phyloP scores from a whole-genome alignment of 2,888 invertebrate species.

The Mellilla xanthometata region DNA sequence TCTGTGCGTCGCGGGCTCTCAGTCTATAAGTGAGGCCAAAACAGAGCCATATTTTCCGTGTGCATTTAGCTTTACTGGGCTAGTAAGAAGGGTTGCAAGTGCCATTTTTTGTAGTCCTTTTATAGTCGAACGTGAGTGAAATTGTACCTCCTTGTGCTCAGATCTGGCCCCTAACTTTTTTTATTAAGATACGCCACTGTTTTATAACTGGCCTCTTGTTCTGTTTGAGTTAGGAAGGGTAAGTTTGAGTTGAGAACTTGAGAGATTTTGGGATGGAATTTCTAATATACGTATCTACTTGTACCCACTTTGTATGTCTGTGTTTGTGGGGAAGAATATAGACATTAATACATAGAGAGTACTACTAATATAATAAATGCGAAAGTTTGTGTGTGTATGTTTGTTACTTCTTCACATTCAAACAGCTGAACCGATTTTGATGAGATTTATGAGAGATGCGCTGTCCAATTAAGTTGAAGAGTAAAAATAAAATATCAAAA shows the following conservation, averaged over 20 bases:
- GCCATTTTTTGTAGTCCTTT: constrained; percentile 40
- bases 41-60: constrained; percentile 13
- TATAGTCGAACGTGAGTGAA: constrained; percentile 66
- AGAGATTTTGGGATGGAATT: constrained; percentile 13
- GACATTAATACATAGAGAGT: not conserved
- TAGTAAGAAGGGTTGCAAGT: constrained; percentile 22
- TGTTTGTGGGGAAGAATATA: not conserved
- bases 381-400: no score
- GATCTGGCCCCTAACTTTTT: constrained; percentile 34
- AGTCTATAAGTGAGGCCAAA: constrained; percentile 14
- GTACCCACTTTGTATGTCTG: not conserved
- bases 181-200: constrained; percentile 44
- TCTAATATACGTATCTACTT: not conserved
- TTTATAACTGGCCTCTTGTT: constrained; percentile 42
- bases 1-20: no score
- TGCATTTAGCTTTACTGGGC: constrained; percentile 22
- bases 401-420: no score
- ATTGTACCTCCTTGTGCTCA: constrained; percentile 32
- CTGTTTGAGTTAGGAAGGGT: constrained; percentile 7
- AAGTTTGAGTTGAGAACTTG: constrained; percentile 24
- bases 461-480: no score
- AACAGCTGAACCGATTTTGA: no score
- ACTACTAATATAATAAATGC: no score
- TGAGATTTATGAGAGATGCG: no score
- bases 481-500: no score